Evolutionary conservation across 1,140 invertebrate species (phyloP), one percentile per base, ranked within the genome.

Genomic region (Campodea augens): DNA sequence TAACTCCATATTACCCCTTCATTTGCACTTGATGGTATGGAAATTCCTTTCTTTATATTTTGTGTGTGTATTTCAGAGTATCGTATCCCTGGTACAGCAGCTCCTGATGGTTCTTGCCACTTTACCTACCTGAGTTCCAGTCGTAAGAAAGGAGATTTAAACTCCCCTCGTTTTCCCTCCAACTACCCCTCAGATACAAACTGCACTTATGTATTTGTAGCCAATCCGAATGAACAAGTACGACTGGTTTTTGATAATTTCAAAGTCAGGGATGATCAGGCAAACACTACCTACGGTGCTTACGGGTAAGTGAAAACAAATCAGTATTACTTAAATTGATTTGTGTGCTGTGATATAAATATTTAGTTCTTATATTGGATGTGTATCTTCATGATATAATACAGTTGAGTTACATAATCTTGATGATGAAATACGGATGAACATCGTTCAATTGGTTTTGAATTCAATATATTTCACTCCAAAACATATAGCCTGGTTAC

Each of bases 181-280:
- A 91, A 90, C 66, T 96, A 96, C 71, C 89, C 89, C 40, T 86
- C 83, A 54, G 78, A 81, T 56, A 88, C 81, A 23, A 86, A 85
- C 66, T 97, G 92, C 69, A 85, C 81, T 37, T 97, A 91, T 66
- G 72, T 80, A 52, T 90, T 96, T 62, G 58, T 78, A 49, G 78
- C 81, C 40, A 78, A 77, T 47, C 77, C 79, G 24, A 82, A 87
- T 58, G 87, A 93, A 61, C 88, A 92, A 64, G 83, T 92, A 52
- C 82, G 80, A 41, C 70, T 95, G 44, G 81, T 90, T 25, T 93
- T 95, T 57, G 87, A 91, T 62, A 80, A 87, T 57, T 93, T 95
- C 60, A 87, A 88, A 66, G 76, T 92, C 7, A 70, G 77, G 56
- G 73, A 78, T 46, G 77, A 75, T 55, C 72, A 64, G 48, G 55